Conservation (phyloP, 2,113 vertebrate genomes). For the Serinus canaria region DNA sequence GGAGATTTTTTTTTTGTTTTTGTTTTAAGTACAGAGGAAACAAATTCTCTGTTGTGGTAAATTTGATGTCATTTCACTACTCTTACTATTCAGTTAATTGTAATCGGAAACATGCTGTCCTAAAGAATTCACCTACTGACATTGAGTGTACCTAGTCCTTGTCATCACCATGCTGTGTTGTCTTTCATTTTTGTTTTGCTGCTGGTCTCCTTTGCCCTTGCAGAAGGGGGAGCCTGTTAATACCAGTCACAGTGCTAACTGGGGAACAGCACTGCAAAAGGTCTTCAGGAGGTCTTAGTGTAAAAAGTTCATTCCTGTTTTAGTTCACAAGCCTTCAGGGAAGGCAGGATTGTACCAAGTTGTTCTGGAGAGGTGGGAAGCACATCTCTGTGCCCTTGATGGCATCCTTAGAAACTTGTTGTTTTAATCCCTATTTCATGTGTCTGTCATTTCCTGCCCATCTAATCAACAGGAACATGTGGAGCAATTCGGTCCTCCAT, state of each 20-base stretch:
- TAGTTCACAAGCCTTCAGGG: neutral
- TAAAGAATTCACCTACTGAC: conserved; percentile 65
- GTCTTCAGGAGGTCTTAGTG: neutral
- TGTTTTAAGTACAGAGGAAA: neutral
- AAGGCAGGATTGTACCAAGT: neutral
- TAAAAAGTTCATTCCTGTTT: neutral
- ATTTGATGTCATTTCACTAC: conserved; percentile 51
- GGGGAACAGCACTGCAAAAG: neutral
- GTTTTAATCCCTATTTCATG: neutral
- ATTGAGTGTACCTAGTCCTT: conserved; percentile 56
- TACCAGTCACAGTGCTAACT: neutral
- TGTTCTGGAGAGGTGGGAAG: neutral
- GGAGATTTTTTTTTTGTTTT: neutral
- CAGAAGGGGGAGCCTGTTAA: neutral
- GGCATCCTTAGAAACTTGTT: neutral
- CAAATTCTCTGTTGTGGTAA: conserved; percentile 47
- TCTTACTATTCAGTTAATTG: conserved; percentile 49
- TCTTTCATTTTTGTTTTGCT: conserved; percentile 49
- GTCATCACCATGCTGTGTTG: conserved; percentile 57
- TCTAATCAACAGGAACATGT: neutral
- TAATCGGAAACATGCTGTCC: conserved; percentile 71
- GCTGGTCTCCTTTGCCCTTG: neutral
- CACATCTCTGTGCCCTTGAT: neutral
- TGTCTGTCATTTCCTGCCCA: neutral
- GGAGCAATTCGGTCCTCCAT: neutral